These are phyloP conservation scores for Protobothrops flavoviridis DNA, from an alignment of 2,113 vertebrate species.

Conservation along the genomic window DNA sequence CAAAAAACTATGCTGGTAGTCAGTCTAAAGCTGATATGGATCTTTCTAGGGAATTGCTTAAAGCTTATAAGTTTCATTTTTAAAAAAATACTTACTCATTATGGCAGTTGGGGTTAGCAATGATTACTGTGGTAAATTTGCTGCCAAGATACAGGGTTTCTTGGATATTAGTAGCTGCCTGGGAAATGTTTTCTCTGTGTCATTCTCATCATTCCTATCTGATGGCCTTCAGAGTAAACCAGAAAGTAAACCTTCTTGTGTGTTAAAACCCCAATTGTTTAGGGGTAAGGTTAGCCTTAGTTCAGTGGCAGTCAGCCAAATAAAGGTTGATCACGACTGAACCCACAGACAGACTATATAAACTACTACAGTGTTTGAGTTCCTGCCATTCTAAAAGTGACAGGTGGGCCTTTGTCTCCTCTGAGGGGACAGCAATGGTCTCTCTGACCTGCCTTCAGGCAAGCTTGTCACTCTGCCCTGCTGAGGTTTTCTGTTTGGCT, in stretches of 20 bases:
- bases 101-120: constrained; percentile 26
- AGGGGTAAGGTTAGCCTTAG: constrained; percentile 60
- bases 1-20: background rate
- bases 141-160: constrained; percentile 39
- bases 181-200: constrained; percentile 29
- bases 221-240: constrained; percentile 52
- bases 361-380: constrained; percentile 38
- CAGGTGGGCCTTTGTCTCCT: constrained; percentile 35
- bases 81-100: constrained; percentile 2
- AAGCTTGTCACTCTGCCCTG: constrained; percentile 8
- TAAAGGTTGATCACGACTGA: constrained; percentile 47
- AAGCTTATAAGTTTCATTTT: background rate
- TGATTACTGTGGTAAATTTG: constrained; percentile 20
- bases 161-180: constrained; percentile 55
- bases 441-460: constrained; percentile 45
- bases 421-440: constrained; percentile 36
- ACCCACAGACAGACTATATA: constrained; percentile 46
- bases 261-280: constrained; percentile 54
- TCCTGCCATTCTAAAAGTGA: constrained; percentile 38
- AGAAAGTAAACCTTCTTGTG: constrained; percentile 62
- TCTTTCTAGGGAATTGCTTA: background rate
- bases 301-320: constrained; percentile 57
- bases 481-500: constrained; percentile 10
- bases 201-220: constrained; percentile 51
- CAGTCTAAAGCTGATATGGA: background rate